These are phyloP conservation scores for Aphaenogaster ashmeadi DNA, from an alignment of 1,140 invertebrate species.

Conservation along the genomic window DNA sequence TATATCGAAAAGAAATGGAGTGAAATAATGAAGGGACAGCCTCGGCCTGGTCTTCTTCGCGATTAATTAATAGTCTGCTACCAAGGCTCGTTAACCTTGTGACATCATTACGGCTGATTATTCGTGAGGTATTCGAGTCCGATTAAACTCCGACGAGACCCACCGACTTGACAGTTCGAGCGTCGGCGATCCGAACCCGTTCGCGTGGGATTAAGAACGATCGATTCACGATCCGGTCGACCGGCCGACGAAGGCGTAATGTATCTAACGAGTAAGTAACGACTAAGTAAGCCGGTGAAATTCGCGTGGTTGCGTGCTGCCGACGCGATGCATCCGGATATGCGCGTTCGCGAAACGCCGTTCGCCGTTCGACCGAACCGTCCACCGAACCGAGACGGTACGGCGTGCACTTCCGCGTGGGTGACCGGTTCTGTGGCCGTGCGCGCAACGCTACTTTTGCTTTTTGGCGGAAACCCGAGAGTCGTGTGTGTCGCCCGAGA, in stretches of 20 bases:
- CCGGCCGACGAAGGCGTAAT: slow-evolving; percentile 6
- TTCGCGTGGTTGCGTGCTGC: slow-evolving; percentile 42
- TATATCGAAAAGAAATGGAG: neutral
- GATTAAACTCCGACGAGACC: neutral
- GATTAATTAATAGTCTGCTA: slow-evolving; percentile 24
- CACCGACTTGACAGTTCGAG: neutral
- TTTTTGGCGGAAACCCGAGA: slow-evolving; percentile 61
- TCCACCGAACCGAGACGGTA: slow-evolving; percentile 70
- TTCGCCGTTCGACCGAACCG: slow-evolving; percentile 68
- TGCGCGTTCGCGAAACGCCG: slow-evolving; percentile 39
- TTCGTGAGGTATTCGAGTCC: neutral
- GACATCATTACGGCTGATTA: slow-evolving; percentile 40
- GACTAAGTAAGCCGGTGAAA: slow-evolving; percentile 36
- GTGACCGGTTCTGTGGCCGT: slow-evolving; percentile 44
- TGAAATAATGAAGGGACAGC: slow-evolving; percentile 12
- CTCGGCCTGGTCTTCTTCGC: neutral
- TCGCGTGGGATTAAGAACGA: slow-evolving; percentile 27
- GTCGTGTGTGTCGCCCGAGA: neutral
- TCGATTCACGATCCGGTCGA: slow-evolving; percentile 26
- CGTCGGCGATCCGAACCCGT: neutral
- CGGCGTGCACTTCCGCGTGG: slow-evolving; percentile 70
- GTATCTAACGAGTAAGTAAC: slow-evolving; percentile 14
- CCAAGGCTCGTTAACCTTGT: slow-evolving; percentile 21
- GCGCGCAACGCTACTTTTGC: slow-evolving; percentile 24
- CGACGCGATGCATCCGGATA: slow-evolving; percentile 65